Conservation (phyloP, 2,888 invertebrate species). For the Drosophila setosimentum region DNA sequence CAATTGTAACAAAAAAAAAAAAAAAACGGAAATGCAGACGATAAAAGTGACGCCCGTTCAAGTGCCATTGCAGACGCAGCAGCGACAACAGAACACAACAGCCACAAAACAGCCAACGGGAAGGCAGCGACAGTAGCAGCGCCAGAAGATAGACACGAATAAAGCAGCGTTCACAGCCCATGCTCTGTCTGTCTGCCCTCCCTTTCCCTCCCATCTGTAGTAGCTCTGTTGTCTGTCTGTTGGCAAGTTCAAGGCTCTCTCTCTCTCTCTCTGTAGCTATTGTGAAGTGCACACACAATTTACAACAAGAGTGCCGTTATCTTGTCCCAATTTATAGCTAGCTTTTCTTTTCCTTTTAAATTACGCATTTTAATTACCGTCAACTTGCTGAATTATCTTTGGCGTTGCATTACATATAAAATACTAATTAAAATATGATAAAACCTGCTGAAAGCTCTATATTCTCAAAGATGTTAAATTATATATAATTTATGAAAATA, state of each 20-base stretch:
- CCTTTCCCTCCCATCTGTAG: constrained; percentile 4
- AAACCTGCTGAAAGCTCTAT: neutral
- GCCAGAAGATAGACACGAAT: constrained; percentile 28
- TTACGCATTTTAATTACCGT: constrained; percentile 31
- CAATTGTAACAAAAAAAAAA: constrained; percentile 19
- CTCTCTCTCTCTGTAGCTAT: neutral
- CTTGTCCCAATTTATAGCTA: constrained; percentile 35
- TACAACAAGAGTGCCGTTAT: constrained; percentile 15
- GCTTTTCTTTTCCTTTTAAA: constrained; percentile 4
- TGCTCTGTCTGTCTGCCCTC: constrained; percentile 17
- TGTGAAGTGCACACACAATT: constrained; percentile 13
- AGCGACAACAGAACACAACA: constrained; percentile 21
- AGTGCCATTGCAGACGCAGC: constrained; percentile 53
- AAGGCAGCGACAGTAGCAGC: constrained; percentile 35
- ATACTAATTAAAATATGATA: neutral
- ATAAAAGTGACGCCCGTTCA: constrained; percentile 66
- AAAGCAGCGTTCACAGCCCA: constrained; percentile 19
- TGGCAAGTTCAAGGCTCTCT: constrained; percentile 82
- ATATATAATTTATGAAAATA: neutral
- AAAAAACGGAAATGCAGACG: constrained; percentile 64
- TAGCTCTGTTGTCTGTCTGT: constrained; percentile 18
- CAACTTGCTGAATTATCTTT: neutral
- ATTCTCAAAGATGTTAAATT: neutral
- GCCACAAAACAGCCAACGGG: constrained; percentile 49
- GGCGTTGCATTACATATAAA: neutral